Evolutionary conservation across 2,888 invertebrate genomes (phyloP), one percentile per base, ranked within the genome.

Genomic region (Monochamus alternatus): DNA sequence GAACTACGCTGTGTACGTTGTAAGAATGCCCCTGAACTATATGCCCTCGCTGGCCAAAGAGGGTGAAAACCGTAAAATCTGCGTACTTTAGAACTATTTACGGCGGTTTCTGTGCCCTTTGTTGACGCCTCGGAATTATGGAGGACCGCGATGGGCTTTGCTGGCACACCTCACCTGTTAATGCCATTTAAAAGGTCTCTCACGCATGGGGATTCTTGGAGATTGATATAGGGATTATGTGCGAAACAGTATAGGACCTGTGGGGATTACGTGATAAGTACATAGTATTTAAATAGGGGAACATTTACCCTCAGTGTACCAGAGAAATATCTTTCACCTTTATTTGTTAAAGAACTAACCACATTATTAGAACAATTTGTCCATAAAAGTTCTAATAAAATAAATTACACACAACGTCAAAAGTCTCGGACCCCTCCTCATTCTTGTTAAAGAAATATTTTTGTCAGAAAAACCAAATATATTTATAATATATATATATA

Each of bases 81-180:
- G 69, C 59, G 60, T 69, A 69, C 60, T 69, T 59, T 60, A 69
- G 51, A 51, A 60, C 69, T 69, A 69, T 60, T 69, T 69, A 59
- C 52, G 66, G 66, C 55, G 51, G 52, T 66, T 31, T 66, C 66
- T 31, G 32, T 5, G 47, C 52, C 8, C 55, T 66, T 66, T 55
- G 51, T 66, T 66, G 66, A 64, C 64, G 64, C 47, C 31, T 47
- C 9, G 64, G 64, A 47, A 51, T 64, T 64, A 64, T 30, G 30
- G 12, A 64, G 47, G 22, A n/a, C 14, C 30, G 64, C 64, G 38
- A 5, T 1, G 64, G 47, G 64, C 64, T 64, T 47, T 64, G 12
- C 47, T n/a, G 22, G 64, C 43, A 47, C 64, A 64, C 47, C 64
- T 64, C 47, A 64, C 64, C 64, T 64, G 64, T 64, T 64, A 64